Conservation (phyloP, 2,888 invertebrate genomes). For the Halocaridina rubra region DNA sequence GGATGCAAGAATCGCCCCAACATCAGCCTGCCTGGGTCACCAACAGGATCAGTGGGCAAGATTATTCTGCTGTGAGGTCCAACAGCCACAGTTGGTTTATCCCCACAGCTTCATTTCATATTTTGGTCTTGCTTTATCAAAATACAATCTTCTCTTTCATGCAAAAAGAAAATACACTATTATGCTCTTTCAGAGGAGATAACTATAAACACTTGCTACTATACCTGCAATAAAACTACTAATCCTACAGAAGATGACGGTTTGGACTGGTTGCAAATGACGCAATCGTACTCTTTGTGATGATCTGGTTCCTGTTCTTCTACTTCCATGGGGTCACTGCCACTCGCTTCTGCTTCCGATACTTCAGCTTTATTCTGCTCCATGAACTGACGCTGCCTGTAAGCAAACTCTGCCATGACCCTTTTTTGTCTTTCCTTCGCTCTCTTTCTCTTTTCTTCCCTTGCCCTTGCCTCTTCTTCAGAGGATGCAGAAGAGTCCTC, state of each 20-base stretch:
- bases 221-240: constrained; percentile 80
- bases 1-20: no score
- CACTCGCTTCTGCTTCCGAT: constrained; percentile 66
- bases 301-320: constrained; percentile 67
- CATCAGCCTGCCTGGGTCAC: no score
- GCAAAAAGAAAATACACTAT: not conserved
- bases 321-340: constrained; percentile 45
- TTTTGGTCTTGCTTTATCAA: not conserved
- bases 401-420: constrained; percentile 92
- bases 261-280: constrained; percentile 92
- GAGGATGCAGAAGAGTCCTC: constrained; percentile 51
- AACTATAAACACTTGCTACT: not conserved
- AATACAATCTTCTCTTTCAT: not conserved
- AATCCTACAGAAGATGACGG: constrained; percentile 90
- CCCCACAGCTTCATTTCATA: no score
- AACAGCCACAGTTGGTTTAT: no score
- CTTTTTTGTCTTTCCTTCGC: constrained; percentile 92
- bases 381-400: constrained; percentile 91
- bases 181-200: not conserved
- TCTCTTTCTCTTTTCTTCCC: constrained; percentile 83
- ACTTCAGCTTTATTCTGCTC: constrained; percentile 75
- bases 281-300: constrained; percentile 87
- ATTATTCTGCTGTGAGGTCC: no score
- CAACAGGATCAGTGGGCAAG: no score
- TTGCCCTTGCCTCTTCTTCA: constrained; percentile 74